Evolutionary conservation across 2,113 vertebrate genomes (phyloP).

Genomic region (rabbit (Oryctolagus cuniculus)): mOryCun1.1 NC_091451.1:27212001-27212500

Average conservation of each 20-base stretch:
- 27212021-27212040: slow-evolving; percentile 59
- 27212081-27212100: slow-evolving; percentile 49
- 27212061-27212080: slow-evolving; percentile 66
- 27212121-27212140: slow-evolving; percentile 78
- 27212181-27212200: slow-evolving; percentile 34
- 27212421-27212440: not conserved
- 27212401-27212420: slow-evolving; percentile 26
- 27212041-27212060: slow-evolving; percentile 38
- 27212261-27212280: slow-evolving; percentile 58
- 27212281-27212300: slow-evolving; percentile 34
- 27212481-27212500: not conserved
- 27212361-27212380: slow-evolving; percentile 7
- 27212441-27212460: not conserved
- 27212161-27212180: not conserved
- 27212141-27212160: slow-evolving; percentile 73
- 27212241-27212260: slow-evolving; percentile 7
- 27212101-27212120: slow-evolving; percentile 78
- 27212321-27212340: not conserved
- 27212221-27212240: slow-evolving; percentile 35
- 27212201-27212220: slow-evolving; percentile 27
- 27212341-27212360: not conserved
- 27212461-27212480: not conserved
- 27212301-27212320: slow-evolving; percentile 51
- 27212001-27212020: slow-evolving; percentile 60
- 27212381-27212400: not conserved